Percentiles rank a stretch among this genome's conserved stretches.
phyloP scores from a whole-genome alignment of 2,113 vertebrate genomes.

The Catagonus wagneri region DNA sequence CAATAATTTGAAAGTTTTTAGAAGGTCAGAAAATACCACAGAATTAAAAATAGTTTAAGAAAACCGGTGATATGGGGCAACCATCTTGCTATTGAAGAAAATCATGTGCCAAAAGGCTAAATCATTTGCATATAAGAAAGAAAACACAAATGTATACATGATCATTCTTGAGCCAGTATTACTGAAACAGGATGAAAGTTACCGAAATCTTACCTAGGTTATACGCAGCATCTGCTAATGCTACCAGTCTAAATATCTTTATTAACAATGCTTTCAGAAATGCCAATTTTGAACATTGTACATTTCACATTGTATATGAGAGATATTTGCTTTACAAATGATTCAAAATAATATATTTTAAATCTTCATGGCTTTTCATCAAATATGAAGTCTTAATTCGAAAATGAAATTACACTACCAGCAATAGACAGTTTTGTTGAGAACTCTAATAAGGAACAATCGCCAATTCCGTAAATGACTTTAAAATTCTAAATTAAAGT shows the following conservation, averaged over 20 bases:
- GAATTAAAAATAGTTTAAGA: constrained; percentile 72
- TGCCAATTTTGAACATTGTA: constrained; percentile 71
- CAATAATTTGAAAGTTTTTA: constrained; percentile 78
- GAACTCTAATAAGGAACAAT: constrained; percentile 79
- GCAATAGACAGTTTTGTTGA: constrained; percentile 83
- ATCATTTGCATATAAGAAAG: constrained; percentile 45
- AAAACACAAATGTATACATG: background rate
- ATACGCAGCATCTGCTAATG: background rate
- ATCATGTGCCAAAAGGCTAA: constrained; percentile 56
- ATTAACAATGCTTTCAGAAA: constrained; percentile 75
- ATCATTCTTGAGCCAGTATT: constrained; percentile 74
- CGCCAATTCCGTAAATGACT: constrained; percentile 77
- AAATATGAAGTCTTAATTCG: constrained; percentile 79
- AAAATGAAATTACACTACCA: constrained; percentile 83
- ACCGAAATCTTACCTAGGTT: background rate
- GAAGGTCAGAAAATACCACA: constrained; percentile 62
- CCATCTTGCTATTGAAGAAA: constrained; percentile 60
- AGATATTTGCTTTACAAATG: constrained; percentile 79
- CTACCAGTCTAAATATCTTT: background rate
- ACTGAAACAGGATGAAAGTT: constrained; percentile 48
- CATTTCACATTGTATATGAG: constrained; percentile 66
- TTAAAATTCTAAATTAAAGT: constrained; percentile 79
- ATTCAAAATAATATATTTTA: constrained; percentile 77
- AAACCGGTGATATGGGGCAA: constrained; percentile 58
- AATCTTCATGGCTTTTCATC: constrained; percentile 81